Base-by-base conservation (phyloP, 2,113 vertebrate genomes). In the Alexandromys fortis region DNA sequence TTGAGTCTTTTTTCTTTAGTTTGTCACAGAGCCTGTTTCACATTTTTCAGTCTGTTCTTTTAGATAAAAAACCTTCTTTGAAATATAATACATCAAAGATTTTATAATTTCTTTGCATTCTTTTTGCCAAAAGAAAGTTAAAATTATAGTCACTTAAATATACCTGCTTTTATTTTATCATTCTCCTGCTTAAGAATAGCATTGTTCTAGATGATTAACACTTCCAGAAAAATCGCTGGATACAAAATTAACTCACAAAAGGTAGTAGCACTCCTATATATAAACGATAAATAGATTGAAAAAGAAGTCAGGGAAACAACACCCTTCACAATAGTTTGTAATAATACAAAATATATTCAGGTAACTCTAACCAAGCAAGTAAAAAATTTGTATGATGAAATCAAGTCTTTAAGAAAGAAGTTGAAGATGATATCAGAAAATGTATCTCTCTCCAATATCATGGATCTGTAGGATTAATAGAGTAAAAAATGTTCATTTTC, bases 21-120 rank as follows among this genome's bases (percentile, higher is more conserved):
- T 52, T 52, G 52, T 91, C 21, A 11, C 73, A 63, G 4, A 86
- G 42, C 0, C 17, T 63, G 13, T 42, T 35, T 67, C 95, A 28
- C 5, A 16, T 81, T 72, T 12, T 73, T 77, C 35, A 42, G 17
- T 78, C 16, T 78, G 16, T 58, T 83, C 2, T n/a, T 86, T 67
- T 73, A 33, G 24, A 79, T 91, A 65, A 93, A 96, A 96, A 90
- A 1, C 26, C 17, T 89, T 77, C 12, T 7, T 26, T 94, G 61
- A 10, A 86, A 89, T 79, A 65, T 63, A 86, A 35, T 91, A 28
- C 86, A 3, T 68, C 70, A 33, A 79, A 49, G 22, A 68, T 17
- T 88, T 88, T 88, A 67, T 12, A 52, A 13, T 75, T 22, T 72
- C 42, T 86, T 90, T 45, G 35, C 65, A 89, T 38, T 9, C 38